phyloP scores from a whole-genome alignment of 1,140 invertebrate species.

The Pogonognathellus flavescens region DNA sequence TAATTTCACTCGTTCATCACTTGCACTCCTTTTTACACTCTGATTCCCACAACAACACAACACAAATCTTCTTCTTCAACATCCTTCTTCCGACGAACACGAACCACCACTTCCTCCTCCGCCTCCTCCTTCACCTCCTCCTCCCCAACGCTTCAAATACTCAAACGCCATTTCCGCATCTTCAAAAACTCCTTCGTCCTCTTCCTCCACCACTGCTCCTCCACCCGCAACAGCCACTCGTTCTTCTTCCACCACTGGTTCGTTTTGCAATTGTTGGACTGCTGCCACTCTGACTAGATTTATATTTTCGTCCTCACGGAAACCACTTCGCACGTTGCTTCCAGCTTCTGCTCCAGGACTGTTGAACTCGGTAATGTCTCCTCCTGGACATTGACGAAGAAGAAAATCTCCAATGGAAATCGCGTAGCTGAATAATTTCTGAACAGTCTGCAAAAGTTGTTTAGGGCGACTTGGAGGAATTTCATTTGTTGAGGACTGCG shows the following conservation, averaged over 20 bases:
- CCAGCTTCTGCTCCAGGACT: not conserved
- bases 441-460: not conserved
- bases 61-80: not conserved
- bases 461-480: not conserved
- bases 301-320: not conserved
- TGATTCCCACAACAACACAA: not conserved
- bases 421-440: not conserved
- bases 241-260: not conserved
- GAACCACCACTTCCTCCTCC: not conserved
- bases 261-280: not conserved
- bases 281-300: not conserved
- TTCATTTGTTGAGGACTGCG: not conserved
- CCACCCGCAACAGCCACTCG: not conserved
- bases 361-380: not conserved
- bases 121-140: not conserved
- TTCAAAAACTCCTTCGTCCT: not conserved
- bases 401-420: conserved; percentile 25
- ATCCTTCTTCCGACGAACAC: not conserved
- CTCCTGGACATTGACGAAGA: conserved; percentile 9
- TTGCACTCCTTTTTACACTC: conserved; percentile 42
- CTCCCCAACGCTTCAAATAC: not conserved
- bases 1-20: conserved; percentile 20
- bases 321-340: not conserved
- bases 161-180: not conserved
- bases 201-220: not conserved